phyloP scores from a whole-genome alignment of 2,888 invertebrate species.

The Coecobrya sp. region DNA sequence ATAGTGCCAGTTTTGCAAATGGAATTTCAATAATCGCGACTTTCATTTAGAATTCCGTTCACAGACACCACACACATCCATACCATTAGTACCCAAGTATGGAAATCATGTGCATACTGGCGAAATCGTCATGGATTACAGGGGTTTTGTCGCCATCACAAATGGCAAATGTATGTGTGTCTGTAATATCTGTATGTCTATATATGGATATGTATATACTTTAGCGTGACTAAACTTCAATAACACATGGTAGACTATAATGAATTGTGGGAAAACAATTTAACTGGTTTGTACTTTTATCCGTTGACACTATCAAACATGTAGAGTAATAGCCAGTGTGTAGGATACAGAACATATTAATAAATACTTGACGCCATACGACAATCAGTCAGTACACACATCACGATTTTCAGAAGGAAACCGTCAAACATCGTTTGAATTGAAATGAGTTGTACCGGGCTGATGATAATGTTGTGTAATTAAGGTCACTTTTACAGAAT shows the following conservation, averaged over 20 bases:
- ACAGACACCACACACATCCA: constrained; percentile 11
- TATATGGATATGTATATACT: no score
- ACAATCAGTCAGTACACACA: neutral
- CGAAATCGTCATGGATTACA: neutral
- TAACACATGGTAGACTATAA: neutral
- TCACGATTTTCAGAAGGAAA: neutral
- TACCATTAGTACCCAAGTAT: neutral
- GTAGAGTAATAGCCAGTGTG: no score
- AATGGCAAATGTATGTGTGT: neutral
- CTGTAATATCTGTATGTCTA: no score
- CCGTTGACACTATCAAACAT: no score
- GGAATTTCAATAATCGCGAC: constrained; percentile 49
- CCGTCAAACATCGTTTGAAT: constrained; percentile 8
- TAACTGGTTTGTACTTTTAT: no score
- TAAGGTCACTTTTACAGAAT: constrained; percentile 11
- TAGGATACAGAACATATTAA: no score
- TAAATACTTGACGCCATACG: no score
- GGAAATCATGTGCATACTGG: neutral
- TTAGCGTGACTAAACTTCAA: no score
- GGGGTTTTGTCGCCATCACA: neutral
- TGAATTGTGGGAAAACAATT: no score
- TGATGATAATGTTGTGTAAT: constrained; percentile 26
- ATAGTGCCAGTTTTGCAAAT: constrained; percentile 36
- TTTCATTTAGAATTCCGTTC: constrained; percentile 29
- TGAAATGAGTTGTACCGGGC: neutral